Base-by-base conservation (phyloP, 2,888 invertebrate genomes). In the Cryptophagus acutangulus region DNA sequence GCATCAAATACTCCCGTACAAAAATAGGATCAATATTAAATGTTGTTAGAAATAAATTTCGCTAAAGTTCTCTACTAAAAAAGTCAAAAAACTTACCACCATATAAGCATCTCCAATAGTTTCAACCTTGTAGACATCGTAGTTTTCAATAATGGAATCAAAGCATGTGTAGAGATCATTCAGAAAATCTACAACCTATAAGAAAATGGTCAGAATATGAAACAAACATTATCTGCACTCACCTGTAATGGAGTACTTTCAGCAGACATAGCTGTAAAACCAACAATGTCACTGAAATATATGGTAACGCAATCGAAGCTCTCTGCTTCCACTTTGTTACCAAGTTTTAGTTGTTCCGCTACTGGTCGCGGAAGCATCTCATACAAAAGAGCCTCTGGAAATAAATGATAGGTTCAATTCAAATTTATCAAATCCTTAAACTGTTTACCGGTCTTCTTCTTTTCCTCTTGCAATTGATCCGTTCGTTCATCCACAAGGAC, bases 141-240 rank as follows among this genome's bases (percentile, higher is more conserved):
- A 94, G 65, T 87, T 83, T 58, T 89, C 92, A 57, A 95, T 84
- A 48, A 91, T 93, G 0, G 91, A 90, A 67, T 95, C 95, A 61
- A 95, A 95, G 57, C 88, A 85, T 2, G 94, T 94, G 71, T 95
- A 95, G 26, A 95, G 74, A 68, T 93, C 93, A 65, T 95, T 95
- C 31, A 95, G 71, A 61, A 95, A 87, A 67, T 91, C 86, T 4
- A 95, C 94, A 24, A 95, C 90, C 87, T 90, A 13, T 20, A 13
- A 26, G 12, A 26, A 26, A 26, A 26, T 12, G 12, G n/a, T 26
- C 26, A 26, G 12, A n/a, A n/a, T n/a, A n/a, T n/a, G n/a, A n/a
- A n/a, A n/a, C n/a, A n/a, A n/a, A n/a, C n/a, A n/a, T n/a, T 3
- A 13, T 8, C 14, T 31, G 31, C 31, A 35, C 38, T 49, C 62